These are phyloP conservation scores for Dipodomys merriami DNA, from an alignment of 2,113 vertebrate genomes.

Conservation along the genomic window DNA sequence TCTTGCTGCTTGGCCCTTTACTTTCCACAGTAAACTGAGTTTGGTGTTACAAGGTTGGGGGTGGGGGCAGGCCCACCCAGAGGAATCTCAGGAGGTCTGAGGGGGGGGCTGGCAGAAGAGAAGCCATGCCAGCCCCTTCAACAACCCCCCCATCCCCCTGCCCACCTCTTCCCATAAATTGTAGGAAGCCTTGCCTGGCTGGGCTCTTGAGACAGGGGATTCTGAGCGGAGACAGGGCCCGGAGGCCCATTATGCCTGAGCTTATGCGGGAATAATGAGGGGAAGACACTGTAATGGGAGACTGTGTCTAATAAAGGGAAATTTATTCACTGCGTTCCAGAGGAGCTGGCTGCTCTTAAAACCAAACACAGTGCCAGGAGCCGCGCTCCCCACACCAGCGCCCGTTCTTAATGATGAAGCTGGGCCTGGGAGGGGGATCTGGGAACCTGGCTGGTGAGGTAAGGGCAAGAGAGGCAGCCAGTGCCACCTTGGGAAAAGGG, in stretches of 20 bases:
- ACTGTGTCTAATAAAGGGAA: conserved; percentile 72
- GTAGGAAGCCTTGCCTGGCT: accelerated
- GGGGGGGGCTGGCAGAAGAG: neutral
- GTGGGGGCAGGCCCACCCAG: neutral
- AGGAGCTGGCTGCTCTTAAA: neutral
- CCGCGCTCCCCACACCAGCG: neutral
- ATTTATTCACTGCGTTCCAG: conserved; percentile 69
- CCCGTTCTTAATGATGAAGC: accelerated
- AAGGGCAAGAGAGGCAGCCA: too few relatives aligned
- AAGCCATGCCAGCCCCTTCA: neutral
- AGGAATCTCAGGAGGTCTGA: neutral
- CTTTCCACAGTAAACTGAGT: too few relatives aligned
- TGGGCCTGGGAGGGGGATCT: accelerated
- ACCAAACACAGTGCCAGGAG: neutral
- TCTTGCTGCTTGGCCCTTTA: neutral
- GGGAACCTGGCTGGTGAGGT: too few relatives aligned
- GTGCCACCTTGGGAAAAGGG: too few relatives aligned
- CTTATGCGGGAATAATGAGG: conserved; percentile 62
- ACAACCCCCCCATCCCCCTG: accelerated
- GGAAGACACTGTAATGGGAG: conserved; percentile 27
- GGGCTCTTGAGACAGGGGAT: neutral
- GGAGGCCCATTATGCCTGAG: neutral
- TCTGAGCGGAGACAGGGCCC: conserved; percentile 8
- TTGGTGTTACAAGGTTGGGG: too few relatives aligned
- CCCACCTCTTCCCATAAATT: neutral